phyloP scores from a whole-genome alignment of 2,888 invertebrate genomes.

The Leptopilina drosophilae region DNA sequence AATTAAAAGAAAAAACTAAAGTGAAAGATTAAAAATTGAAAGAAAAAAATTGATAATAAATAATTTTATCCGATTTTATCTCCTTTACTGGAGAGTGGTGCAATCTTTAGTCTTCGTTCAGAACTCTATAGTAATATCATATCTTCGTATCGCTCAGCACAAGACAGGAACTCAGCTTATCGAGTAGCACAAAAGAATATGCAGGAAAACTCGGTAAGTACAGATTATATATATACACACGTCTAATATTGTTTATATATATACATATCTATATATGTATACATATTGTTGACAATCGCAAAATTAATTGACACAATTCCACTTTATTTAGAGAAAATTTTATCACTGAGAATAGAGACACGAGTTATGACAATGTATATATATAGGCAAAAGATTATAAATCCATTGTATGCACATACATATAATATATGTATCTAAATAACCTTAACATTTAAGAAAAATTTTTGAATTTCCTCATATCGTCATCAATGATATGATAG shows the following conservation, averaged over 20 bases:
- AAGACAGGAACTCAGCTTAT: background rate
- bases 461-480: constrained; percentile 9
- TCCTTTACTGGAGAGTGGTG: constrained; percentile 21
- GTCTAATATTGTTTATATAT: background rate
- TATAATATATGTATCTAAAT: constrained; percentile 38
- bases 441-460: constrained; percentile 44
- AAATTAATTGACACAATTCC: background rate
- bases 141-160: background rate
- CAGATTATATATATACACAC: background rate
- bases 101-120: background rate
- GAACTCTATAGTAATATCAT: constrained; percentile 10
- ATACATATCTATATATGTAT: background rate
- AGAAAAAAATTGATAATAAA: background rate
- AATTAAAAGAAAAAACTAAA: background rate
- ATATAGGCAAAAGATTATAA: constrained; percentile 39
- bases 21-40: background rate
- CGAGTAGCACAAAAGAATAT: constrained; percentile 59
- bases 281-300: background rate
- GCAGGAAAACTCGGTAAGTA: constrained; percentile 65
- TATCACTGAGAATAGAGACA: background rate
- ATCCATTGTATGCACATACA: constrained; percentile 29
- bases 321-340: background rate
- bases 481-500: background rate
- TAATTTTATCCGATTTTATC: background rate
- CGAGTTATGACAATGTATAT: background rate